These are phyloP conservation scores for Orchestes rusci DNA, from an alignment of 2,888 invertebrate species.

Conservation along the genomic window DNA sequence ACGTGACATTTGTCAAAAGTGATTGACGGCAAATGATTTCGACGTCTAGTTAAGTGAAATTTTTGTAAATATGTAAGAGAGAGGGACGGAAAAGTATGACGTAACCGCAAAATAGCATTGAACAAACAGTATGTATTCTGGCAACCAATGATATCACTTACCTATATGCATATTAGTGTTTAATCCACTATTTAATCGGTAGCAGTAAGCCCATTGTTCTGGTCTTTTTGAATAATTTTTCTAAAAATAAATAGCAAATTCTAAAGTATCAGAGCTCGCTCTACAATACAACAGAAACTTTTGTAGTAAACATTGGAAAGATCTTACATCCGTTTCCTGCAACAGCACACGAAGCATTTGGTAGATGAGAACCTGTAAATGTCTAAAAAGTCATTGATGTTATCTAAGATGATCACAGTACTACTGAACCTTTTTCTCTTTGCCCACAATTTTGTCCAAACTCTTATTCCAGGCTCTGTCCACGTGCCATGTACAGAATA, in stretches of 20 bases:
- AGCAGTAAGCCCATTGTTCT: constrained; percentile 7
- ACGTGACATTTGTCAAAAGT: too few relatives aligned
- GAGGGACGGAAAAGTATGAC: too few relatives aligned
- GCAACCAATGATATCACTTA: too few relatives aligned
- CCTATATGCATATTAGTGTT: constrained; percentile 19
- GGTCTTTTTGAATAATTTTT: constrained; percentile 19
- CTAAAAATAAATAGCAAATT: constrained; percentile 25
- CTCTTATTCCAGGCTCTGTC: constrained; percentile 3
- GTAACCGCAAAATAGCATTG: too few relatives aligned
- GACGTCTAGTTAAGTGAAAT: too few relatives aligned
- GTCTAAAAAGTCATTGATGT: not conserved
- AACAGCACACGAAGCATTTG: not conserved
- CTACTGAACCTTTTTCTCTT: constrained; percentile 1
- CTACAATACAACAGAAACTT: not conserved
- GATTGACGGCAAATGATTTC: too few relatives aligned
- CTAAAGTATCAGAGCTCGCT: constrained; percentile 7
- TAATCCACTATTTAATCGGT: constrained; percentile 2
- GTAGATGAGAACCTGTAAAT: not conserved
- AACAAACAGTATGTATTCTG: too few relatives aligned
- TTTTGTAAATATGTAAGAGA: too few relatives aligned
- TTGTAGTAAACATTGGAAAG: not conserved
- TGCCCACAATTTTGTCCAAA: not conserved
- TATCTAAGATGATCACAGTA: not conserved
- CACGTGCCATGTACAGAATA: too few relatives aligned
- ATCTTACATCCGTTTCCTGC: not conserved